Base-by-base conservation (phyloP, 2,888 invertebrate genomes). In the Philaethria dido region DNA sequence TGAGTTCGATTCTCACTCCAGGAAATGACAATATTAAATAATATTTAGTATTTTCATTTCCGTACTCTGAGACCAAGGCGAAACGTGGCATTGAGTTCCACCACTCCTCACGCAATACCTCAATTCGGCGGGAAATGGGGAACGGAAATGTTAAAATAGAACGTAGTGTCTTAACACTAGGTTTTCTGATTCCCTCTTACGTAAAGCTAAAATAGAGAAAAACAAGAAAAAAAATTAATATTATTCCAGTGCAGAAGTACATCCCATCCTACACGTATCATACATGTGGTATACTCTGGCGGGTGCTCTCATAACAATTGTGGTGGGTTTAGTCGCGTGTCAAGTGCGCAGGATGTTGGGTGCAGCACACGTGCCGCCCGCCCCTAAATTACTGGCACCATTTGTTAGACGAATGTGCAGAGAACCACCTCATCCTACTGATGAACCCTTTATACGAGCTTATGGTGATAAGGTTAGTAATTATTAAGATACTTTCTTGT, bases 281-380 rank as follows among this genome's bases (percentile, higher is more conserved):
- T 97, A 96, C 84, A 92, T 97, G 79, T 97, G 96, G 95, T 96
- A 96, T 76, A 96, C 96, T 0, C 80, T 95, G 13, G 82, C 84
- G 0, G 92, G 92, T 0, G 80, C 85, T 25, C 25, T 85, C 14
- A 75, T 89, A 20, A 88, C 87, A 0, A 80, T 92, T 5, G 78
- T 78, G 57, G 82, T 87, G 1, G 92, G 92, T 0, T 76, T 81
- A 16, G 69, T 82, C 0, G 82, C 84, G 2, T 85, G 92, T 0
- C 81, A 84, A 29, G 62, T 87, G 1, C 82, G 83, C 66, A 78
- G 84, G 1, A 77, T 78, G 25, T 72, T 85, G 5, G 88, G 88
- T 5, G 80, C 78, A 20, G 82, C 88, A 0, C 81, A 90, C 62
- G 76, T 92, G 2, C 80, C 86, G 0, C 92, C 92, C 0, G 77